Conservation (phyloP, 2,113 vertebrate species). For the Pitta sordida region DNA sequence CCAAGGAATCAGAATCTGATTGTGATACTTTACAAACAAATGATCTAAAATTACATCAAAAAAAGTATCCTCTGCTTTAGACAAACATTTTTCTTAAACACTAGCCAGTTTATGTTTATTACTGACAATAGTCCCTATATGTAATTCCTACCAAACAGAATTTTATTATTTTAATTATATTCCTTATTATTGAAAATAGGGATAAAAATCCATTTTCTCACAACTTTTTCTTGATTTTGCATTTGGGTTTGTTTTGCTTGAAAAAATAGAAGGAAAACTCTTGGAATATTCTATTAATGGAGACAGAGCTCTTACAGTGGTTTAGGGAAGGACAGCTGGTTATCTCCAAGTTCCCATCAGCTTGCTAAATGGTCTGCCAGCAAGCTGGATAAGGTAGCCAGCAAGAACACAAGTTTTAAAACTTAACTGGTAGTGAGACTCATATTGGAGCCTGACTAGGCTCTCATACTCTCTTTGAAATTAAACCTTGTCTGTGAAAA, state of each 20-base stretch:
- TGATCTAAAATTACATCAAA: not conserved
- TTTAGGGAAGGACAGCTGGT: not conserved
- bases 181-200: not conserved
- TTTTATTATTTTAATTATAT: not conserved
- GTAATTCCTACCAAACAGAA: not conserved
- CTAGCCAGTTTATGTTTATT: not conserved
- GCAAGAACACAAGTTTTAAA: not conserved
- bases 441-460: not conserved
- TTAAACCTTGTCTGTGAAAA: not conserved
- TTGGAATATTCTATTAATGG: not conserved
- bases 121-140: rapidly evolving
- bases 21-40: not conserved
- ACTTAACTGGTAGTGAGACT: not conserved
- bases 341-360: not conserved
- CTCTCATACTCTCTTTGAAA: not conserved
- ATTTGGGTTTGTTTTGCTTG: not conserved
- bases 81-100: not conserved
- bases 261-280: not conserved
- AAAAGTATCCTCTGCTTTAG: not conserved
- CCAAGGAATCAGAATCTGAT: not conserved
- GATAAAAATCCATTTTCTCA: not conserved
- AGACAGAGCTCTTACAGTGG: not conserved
- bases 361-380: not conserved
- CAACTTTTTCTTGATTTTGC: not conserved
- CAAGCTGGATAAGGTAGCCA: not conserved